Percentiles rank a stretch among this genome's conserved stretches.
Evolutionary conservation across 2,113 vertebrate species (phyloP).

Genomic region (Rhea americana): DNA sequence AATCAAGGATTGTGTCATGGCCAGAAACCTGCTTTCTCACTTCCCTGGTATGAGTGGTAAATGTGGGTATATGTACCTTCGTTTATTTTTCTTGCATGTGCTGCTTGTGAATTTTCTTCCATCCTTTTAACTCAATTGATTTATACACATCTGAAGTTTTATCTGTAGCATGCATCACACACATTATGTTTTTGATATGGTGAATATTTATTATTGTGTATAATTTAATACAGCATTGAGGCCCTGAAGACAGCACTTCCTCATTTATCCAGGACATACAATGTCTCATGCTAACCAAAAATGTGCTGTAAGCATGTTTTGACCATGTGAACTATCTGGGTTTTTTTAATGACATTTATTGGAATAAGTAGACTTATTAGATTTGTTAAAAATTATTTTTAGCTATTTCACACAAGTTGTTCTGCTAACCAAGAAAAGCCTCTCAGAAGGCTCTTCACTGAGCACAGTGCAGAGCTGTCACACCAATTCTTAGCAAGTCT

Average conservation of each 20-base stretch:
- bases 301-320: background rate
- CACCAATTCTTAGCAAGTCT: background rate
- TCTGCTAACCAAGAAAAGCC: background rate
- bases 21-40: constrained; percentile 13
- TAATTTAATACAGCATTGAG: background rate
- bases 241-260: background rate
- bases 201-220: background rate
- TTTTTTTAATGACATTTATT: background rate
- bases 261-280: background rate
- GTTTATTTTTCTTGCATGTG: background rate
- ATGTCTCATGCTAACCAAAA: background rate
- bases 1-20: constrained; percentile 32
- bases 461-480: background rate
- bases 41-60: background rate
- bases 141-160: background rate
- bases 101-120: background rate
- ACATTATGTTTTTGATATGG: background rate
- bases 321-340: background rate
- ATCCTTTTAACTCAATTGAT: background rate
- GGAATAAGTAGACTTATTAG: background rate
- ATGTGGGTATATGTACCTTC: background rate
- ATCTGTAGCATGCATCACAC: background rate
- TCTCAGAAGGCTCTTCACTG: background rate
- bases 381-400: background rate
- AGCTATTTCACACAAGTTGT: background rate